A percentile compares a stretch with the other conserved stretches of the same genome.
These are phyloP conservation scores for Nasonia oneida DNA, from an alignment of 2,888 invertebrate species.

Conservation along the genomic window DNA sequence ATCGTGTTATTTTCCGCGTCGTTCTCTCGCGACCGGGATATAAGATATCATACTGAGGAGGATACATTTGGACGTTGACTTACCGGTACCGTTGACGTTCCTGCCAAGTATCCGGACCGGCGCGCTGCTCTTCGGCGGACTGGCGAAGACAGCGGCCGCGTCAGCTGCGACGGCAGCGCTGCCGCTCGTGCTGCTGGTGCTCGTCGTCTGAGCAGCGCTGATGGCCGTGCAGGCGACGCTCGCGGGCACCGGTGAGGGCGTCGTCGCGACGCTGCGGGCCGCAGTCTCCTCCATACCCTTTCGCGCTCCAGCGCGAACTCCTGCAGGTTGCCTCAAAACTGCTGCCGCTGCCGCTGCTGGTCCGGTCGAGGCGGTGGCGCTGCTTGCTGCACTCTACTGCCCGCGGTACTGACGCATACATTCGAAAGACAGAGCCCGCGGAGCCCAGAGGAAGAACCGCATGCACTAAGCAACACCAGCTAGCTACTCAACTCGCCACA, in stretches of 20 bases:
- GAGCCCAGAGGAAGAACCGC: constrained; percentile 26
- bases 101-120: constrained; percentile 74
- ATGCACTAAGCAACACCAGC: constrained; percentile 34
- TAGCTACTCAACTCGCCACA: constrained; percentile 21
- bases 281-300: constrained; percentile 67
- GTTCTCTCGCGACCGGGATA: background rate
- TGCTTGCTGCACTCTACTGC: constrained; percentile 56
- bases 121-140: constrained; percentile 58
- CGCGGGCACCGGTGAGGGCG: constrained; percentile 71
- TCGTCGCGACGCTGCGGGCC: constrained; percentile 72
- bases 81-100: constrained; percentile 78
- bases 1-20: background rate
- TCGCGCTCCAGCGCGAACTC: constrained; percentile 34
- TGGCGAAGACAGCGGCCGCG: constrained; percentile 50
- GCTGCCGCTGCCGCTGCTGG: background rate
- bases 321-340: background rate
- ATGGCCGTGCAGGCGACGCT: constrained; percentile 49
- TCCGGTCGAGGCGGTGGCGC: background rate
- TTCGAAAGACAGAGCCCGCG: constrained; percentile 59
- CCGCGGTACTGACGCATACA: constrained; percentile 65
- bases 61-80: constrained; percentile 64
- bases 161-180: constrained; percentile 40
- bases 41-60: too few relatives aligned
- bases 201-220: constrained; percentile 41
- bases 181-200: constrained; percentile 51